Conservation (phyloP, 2,797 vertebrate genomes). For the Nannoperca obscura region DNA sequence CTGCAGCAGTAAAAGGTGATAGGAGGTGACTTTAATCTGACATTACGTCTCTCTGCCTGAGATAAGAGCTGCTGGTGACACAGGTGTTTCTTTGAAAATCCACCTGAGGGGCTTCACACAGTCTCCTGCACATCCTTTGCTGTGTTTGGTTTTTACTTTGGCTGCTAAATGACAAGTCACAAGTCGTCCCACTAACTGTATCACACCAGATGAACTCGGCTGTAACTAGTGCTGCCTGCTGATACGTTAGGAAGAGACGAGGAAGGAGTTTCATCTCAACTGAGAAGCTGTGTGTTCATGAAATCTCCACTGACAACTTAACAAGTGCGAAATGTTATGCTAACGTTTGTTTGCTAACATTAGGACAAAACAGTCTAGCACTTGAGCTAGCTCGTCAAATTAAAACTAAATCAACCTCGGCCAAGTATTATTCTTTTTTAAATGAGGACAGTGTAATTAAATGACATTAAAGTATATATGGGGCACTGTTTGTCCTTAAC, state of each 20-base stretch:
- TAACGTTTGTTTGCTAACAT: conserved; percentile 32
- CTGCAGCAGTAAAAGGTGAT: conserved; percentile 20
- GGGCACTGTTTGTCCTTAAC: no score
- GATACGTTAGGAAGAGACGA: no score
- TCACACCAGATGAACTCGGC: no score
- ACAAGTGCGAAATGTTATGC: conserved; percentile 12
- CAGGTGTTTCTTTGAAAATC: neutral
- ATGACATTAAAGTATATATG: neutral
- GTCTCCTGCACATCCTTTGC: neutral
- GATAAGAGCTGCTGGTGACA: neutral
- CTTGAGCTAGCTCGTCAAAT: neutral
- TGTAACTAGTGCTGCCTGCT: no score
- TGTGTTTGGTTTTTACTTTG: no score
- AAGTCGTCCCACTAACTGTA: no score
- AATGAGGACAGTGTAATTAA: neutral
- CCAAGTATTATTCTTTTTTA: neutral
- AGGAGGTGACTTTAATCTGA: neutral
- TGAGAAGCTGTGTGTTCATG: neutral
- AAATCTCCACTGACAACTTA: no score
- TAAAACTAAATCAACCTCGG: neutral
- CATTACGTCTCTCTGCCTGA: conserved; percentile 3
- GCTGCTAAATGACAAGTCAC: neutral
- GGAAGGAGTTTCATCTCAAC: no score
- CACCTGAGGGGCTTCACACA: neutral
- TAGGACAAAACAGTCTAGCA: conserved; percentile 21